phyloP scores from a whole-genome alignment of 2,888 invertebrate species.

The Synergus gifuensis region DNA sequence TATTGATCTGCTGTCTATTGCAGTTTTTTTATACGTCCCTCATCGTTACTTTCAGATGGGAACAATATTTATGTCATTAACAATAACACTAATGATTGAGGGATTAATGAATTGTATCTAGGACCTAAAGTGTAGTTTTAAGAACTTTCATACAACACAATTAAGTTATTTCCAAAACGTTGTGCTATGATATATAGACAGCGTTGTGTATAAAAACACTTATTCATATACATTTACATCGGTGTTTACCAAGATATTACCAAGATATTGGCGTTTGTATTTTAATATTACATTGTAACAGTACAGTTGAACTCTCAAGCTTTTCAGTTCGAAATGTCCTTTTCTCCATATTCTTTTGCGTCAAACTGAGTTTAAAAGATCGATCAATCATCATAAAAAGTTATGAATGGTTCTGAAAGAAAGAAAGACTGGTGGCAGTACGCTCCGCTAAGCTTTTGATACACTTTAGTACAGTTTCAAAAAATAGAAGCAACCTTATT shows the following conservation, averaged over 20 bases:
- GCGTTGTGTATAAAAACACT: constrained; percentile 21
- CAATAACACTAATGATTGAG: not conserved
- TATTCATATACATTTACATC: constrained; percentile 47
- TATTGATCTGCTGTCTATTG: constrained; percentile 1
- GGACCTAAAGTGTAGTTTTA: constrained; percentile 1
- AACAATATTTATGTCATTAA: constrained; percentile 1
- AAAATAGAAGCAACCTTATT: too few species aligned
- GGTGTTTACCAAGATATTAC: constrained; percentile 59
- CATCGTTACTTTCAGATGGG: not conserved
- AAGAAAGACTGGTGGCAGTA: not conserved
- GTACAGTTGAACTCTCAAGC: constrained; percentile 1
- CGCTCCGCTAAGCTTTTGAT: constrained; percentile 10
- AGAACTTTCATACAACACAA: not conserved
- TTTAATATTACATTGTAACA: constrained; percentile 72
- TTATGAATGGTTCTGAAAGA: not conserved
- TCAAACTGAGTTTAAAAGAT: not conserved
- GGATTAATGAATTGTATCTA: not conserved
- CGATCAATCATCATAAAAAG: not conserved
- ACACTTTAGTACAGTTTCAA: not conserved
- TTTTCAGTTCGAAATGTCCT: not conserved
- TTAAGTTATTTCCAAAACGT: constrained; percentile 18
- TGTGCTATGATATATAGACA: not conserved
- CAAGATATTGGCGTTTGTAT: constrained; percentile 74
- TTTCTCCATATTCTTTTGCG: not conserved
- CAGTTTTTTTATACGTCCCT: constrained; percentile 9